These are phyloP conservation scores for Ectemnius cavifrons DNA, from an alignment of 2,888 invertebrate genomes.

Conservation along the genomic window DNA sequence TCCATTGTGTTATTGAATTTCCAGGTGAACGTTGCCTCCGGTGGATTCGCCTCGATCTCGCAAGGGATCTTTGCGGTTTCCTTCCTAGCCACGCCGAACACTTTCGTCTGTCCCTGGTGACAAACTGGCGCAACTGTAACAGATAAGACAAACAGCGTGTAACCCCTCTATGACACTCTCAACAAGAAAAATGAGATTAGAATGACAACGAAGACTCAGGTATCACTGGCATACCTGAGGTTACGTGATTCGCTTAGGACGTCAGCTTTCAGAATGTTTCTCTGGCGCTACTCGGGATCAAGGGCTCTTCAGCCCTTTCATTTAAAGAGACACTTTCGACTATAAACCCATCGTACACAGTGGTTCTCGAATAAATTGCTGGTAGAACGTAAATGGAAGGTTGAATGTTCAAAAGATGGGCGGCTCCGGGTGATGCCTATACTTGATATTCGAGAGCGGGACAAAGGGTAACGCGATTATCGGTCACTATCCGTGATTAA, in stretches of 20 bases:
- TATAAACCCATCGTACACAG: not conserved
- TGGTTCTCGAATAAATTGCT: not conserved
- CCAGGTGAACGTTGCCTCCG: constrained; percentile 85
- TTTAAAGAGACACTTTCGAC: no score
- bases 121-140: constrained; percentile 85
- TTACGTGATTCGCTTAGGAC: no score
- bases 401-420: constrained; percentile 11
- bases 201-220: no score
- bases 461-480: constrained; percentile 53
- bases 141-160: not conserved
- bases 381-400: not conserved
- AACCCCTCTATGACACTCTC: no score
- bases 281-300: not conserved
- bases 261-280: not conserved
- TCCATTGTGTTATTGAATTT: constrained; percentile 88
- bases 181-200: no score
- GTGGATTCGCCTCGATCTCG: constrained; percentile 88
- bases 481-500: constrained; percentile 58
- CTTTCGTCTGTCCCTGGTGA: constrained; percentile 83
- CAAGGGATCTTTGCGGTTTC: constrained; percentile 85
- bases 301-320: no score
- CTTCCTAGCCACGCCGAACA: constrained; percentile 86
- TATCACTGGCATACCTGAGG: no score
- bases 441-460: constrained; percentile 41
- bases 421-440: constrained; percentile 30